Evolutionary conservation across 2,113 vertebrate species (phyloP).

Genomic region (Hyaena hyaena): DNA sequence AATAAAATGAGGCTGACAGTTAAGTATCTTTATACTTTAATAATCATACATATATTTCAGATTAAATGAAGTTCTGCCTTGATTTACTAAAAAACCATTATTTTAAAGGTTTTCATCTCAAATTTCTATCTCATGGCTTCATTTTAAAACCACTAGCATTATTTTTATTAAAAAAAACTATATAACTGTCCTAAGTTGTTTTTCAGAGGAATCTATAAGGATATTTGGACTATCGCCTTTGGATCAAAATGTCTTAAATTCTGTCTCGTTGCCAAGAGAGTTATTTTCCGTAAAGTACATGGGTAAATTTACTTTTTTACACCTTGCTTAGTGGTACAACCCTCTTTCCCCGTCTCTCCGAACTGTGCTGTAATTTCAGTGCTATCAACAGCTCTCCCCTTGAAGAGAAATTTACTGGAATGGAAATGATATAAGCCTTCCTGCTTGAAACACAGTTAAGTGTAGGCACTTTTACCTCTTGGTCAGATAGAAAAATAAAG

Average conservation of each 20-base stretch:
- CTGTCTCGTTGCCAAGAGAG: conserved; percentile 81
- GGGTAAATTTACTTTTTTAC: conserved; percentile 73
- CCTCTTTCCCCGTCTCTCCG: conserved; percentile 60
- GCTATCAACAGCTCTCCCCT: neutral
- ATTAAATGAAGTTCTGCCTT: neutral
- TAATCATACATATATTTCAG: neutral
- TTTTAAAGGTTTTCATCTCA: conserved; percentile 52
- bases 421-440: neutral
- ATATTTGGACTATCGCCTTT: conserved; percentile 79
- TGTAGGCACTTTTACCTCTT: neutral
- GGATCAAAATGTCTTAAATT: conserved; percentile 82
- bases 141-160: conserved; percentile 42
- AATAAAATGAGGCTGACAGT: neutral
- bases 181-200: conserved; percentile 59
- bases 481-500: conserved; percentile 23
- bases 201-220: conserved; percentile 70
- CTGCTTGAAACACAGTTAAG: neutral
- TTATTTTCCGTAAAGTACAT: conserved; percentile 74
- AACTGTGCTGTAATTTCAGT: conserved; percentile 21
- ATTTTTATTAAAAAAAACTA: neutral
- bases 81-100: conserved; percentile 41
- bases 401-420: neutral
- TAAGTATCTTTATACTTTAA: neutral
- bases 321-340: conserved; percentile 57
- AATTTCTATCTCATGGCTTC: conserved; percentile 47